A percentile compares a stretch with the other conserved stretches of the same genome.
These are phyloP conservation scores for Drosophila phalerata DNA, from an alignment of 2,888 invertebrate genomes.

Conservation along the genomic window DNA sequence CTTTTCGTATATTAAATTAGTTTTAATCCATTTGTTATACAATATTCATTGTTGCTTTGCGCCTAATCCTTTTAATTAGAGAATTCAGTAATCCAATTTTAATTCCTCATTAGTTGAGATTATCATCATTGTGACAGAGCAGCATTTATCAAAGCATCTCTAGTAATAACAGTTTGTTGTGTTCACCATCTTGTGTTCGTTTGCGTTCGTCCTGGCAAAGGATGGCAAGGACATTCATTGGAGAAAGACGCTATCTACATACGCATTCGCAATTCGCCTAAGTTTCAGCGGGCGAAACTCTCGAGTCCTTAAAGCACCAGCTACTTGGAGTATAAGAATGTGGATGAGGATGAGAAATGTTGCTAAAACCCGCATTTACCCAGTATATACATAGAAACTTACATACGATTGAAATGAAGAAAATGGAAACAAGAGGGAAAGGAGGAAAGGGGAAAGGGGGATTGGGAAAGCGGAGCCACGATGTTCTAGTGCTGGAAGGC, in stretches of 20 bases:
- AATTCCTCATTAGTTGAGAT: conserved; percentile 74
- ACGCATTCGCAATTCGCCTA: conserved; percentile 18
- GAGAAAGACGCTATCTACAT: conserved; percentile 49
- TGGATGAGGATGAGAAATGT: conserved; percentile 32
- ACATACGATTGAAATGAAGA: conserved; percentile 37
- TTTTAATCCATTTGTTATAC: conserved; percentile 21
- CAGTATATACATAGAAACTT: conserved; percentile 19
- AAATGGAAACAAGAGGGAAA: background rate
- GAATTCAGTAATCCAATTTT: conserved; percentile 65
- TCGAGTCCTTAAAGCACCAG: conserved; percentile 26
- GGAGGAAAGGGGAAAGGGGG: background rate
- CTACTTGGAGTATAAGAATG: conserved; percentile 9
- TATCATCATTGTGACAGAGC: conserved; percentile 65
- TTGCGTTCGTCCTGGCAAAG: conserved; percentile 26
- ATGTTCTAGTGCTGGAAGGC: conserved; percentile 59
- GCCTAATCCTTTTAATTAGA: conserved; percentile 63
- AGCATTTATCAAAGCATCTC: conserved; percentile 63
- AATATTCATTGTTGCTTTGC: conserved; percentile 51
- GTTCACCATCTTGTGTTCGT: conserved; percentile 28
- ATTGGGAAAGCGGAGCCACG: conserved; percentile 24
- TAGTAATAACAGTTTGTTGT: conserved; percentile 52
- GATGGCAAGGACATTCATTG: conserved; percentile 17
- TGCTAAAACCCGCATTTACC: conserved; percentile 50
- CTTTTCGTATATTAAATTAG: background rate
- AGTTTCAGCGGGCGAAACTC: conserved; percentile 21